Conservation (phyloP, 2,113 vertebrate species). For the Albula goreensis region DNA sequence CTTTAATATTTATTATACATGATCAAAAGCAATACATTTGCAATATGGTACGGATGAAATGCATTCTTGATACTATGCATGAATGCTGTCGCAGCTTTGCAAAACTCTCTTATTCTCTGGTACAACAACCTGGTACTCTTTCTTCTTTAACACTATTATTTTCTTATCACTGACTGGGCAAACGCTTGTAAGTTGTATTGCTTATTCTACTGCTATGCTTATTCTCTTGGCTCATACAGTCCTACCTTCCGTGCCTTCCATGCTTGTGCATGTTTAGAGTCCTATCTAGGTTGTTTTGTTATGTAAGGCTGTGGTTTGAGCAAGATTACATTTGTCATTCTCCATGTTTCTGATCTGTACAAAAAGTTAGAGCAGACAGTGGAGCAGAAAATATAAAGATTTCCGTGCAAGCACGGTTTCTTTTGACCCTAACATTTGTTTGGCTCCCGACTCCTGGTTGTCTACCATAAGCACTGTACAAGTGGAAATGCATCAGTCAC, state of each 20-base stretch:
- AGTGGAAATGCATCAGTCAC: conserved; percentile 50
- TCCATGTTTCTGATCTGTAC: not conserved
- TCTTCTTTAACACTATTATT: no score
- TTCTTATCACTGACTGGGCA: not conserved
- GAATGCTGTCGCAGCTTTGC: no score
- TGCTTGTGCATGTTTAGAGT: not conserved
- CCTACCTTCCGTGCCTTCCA: not conserved
- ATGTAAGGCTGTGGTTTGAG: conserved; percentile 1
- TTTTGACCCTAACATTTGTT: not conserved
- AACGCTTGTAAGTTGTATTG: not conserved
- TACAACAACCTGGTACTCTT: no score
- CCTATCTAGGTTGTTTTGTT: not conserved
- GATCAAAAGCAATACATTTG: no score
- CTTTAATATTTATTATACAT: no score
- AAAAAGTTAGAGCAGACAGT: not conserved
- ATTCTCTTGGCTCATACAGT: not conserved
- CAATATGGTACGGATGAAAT: no score
- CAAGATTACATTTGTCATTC: not conserved
- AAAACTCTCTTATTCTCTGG: no score
- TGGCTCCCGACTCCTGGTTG: conserved; percentile 10
- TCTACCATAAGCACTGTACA: conserved; percentile 13
- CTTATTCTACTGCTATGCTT: not conserved
- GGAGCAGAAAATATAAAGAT: conserved; percentile 14
- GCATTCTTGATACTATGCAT: no score
- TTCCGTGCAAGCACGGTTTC: not conserved